phyloP scores from a whole-genome alignment of 2,888 invertebrate genomes.

The Leptopilina myrica region DNA sequence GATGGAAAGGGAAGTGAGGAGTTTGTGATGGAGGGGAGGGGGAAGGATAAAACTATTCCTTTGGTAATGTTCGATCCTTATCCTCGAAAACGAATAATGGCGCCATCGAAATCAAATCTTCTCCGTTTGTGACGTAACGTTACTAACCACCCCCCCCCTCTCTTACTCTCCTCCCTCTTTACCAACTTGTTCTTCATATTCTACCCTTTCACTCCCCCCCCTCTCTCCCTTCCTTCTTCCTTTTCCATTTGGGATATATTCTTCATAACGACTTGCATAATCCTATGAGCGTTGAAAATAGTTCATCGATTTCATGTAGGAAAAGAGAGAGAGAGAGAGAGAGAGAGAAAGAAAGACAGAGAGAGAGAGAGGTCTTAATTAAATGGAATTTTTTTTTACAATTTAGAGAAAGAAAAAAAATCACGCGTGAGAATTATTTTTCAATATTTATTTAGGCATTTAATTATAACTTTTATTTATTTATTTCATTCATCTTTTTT shows the following conservation, averaged over 20 bases:
- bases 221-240: not conserved
- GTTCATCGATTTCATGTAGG: constrained; percentile 15
- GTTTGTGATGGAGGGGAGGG: not conserved
- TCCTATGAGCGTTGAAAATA: constrained; percentile 3
- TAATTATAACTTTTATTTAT: not conserved
- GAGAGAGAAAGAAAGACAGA: not conserved
- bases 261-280: constrained; percentile 18
- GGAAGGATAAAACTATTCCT: constrained; percentile 5
- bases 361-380: not conserved
- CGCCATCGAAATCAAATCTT: constrained; percentile 39
- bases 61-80: constrained; percentile 35
- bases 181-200: not conserved
- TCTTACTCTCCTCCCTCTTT: not conserved
- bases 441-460: not conserved
- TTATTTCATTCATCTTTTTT: no score
- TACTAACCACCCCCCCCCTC: not conserved
- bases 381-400: not conserved
- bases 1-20: not conserved
- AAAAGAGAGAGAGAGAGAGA: no score
- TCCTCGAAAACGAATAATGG: constrained; percentile 32
- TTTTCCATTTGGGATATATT: not conserved
- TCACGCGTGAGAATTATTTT: not conserved
- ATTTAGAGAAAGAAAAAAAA: not conserved
- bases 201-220: not conserved
- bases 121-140: not conserved